These are phyloP conservation scores for Campoplex nolae DNA, from an alignment of 2,888 invertebrate genomes.

Conservation along the genomic window DNA sequence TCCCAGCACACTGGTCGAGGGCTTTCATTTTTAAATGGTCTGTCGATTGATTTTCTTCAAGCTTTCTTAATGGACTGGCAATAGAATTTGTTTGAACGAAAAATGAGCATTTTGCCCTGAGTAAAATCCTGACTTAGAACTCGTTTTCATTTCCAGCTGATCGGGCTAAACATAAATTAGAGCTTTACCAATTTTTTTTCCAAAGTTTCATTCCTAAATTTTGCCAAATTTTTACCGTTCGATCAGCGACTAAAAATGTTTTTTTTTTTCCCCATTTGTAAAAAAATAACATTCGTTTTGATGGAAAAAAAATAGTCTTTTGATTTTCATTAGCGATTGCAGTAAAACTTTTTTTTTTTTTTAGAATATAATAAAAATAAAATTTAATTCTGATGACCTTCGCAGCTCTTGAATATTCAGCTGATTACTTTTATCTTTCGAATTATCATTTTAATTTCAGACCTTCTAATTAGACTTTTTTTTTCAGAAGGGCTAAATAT, in stretches of 20 bases:
- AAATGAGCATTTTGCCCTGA: background rate
- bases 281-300: too few species aligned
- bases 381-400: background rate
- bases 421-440: background rate
- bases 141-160: background rate
- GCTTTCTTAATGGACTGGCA: slow-evolving; percentile 10
- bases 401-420: background rate
- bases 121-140: background rate
- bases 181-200: background rate
- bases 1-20: slow-evolving; percentile 14
- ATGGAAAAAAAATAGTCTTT: too few species aligned
- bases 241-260: too few species aligned
- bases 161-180: background rate
- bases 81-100: background rate
- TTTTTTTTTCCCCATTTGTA: too few species aligned
- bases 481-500: slow-evolving; percentile 13
- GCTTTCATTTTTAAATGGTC: slow-evolving; percentile 3
- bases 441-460: background rate
- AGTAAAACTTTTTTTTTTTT: background rate
- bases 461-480: background rate
- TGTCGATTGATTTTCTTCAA: background rate
- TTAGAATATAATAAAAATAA: background rate
- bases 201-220: background rate
- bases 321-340: too few species aligned
- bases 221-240: too few species aligned